phyloP scores from a whole-genome alignment of 1,140 invertebrate genomes.

The roundworm (Caenorhabditis elegans) region WBcel235 BX284603.4:2930001-2930500 shows the following conservation, averaged over 20 bases:
- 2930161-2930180: constrained; percentile 15
- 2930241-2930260: constrained; percentile 78
- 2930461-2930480: constrained; percentile 36
- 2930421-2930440: constrained; percentile 84
- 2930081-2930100: constrained; percentile 39
- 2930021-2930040: background rate
- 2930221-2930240: constrained; percentile 78
- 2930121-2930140: constrained; percentile 40
- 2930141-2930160: constrained; percentile 16
- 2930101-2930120: constrained; percentile 27
- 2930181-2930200: constrained; percentile 75
- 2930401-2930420: constrained; percentile 78
- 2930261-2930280: constrained; percentile 77
- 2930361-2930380: constrained; percentile 24
- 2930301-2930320: constrained; percentile 81
- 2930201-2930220: constrained; percentile 76
- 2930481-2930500: constrained; percentile 32
- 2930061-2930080: constrained; percentile 44
- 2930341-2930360: constrained; percentile 70
- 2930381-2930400: constrained; percentile 71
- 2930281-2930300: constrained; percentile 75
- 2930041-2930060: constrained; percentile 18
- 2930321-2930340: constrained; percentile 85
- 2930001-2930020: background rate
- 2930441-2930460: constrained; percentile 79